Conservation (phyloP, 1,140 invertebrate species). For the Apis cerana region DNA sequence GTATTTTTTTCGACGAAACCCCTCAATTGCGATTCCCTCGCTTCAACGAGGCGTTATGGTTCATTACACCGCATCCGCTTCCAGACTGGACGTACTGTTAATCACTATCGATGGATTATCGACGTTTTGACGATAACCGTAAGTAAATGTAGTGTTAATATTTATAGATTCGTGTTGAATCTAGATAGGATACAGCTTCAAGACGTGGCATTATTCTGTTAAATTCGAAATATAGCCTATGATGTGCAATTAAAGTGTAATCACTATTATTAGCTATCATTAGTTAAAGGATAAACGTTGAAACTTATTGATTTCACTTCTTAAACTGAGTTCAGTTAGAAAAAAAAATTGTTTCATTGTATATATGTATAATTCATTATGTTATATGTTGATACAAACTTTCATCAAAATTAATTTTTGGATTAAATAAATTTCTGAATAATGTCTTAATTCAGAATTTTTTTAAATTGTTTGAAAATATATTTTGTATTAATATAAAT, state of each 20-base stretch:
- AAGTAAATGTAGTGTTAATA: conserved; percentile 10
- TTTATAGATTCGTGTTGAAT: conserved; percentile 5
- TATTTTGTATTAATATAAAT: no score
- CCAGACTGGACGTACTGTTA: conserved; percentile 3
- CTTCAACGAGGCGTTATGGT: conserved; percentile 5
- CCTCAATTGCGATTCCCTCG: not conserved
- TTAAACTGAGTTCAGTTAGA: no score
- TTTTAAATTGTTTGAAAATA: no score
- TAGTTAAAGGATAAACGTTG: no score
- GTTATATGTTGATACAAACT: no score
- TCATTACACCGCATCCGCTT: conserved; percentile 16
- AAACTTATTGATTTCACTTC: no score
- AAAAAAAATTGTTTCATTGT: no score
- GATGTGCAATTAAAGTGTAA: not conserved
- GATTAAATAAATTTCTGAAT: no score
- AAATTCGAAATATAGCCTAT: not conserved
- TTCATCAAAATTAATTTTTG: no score
- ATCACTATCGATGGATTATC: conserved; percentile 20
- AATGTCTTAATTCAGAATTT: no score
- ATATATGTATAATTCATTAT: no score
- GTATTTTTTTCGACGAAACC: not conserved
- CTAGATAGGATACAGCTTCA: not conserved
- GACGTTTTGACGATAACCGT: not conserved
- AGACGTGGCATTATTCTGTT: not conserved
- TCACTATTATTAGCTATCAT: conserved; percentile 1